These are phyloP conservation scores for Syndactyla subalaris DNA, from an alignment of 2,797 vertebrate genomes.

Conservation along the genomic window DNA sequence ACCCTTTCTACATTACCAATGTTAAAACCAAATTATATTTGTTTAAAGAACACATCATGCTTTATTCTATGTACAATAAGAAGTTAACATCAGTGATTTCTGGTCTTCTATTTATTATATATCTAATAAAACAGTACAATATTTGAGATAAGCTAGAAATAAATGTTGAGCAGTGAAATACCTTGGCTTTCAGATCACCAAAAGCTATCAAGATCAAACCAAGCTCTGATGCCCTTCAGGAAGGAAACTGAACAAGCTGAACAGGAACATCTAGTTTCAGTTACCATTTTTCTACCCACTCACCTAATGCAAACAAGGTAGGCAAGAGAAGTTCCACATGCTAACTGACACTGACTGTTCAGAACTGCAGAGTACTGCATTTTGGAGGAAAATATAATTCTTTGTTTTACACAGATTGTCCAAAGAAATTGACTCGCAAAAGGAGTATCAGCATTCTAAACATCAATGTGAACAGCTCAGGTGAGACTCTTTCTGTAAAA, in stretches of 20 bases:
- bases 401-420: not conserved
- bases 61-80: not conserved
- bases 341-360: not conserved
- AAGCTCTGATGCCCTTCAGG: not conserved
- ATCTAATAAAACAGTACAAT: not conserved
- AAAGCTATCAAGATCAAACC: not conserved
- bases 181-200: not conserved
- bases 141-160: not conserved
- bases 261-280: conserved; percentile 8
- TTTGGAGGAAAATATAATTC: not conserved
- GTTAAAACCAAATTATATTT: not conserved
- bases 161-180: not conserved
- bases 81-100: not conserved
- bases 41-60: not conserved
- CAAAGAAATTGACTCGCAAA: not conserved
- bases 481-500: not conserved
- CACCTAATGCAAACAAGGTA: not conserved
- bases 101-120: not conserved
- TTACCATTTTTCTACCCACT: conserved; percentile 3
- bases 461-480: not conserved
- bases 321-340: not conserved
- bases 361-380: not conserved
- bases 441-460: not conserved
- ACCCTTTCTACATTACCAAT: not conserved
- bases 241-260: not conserved